Evolutionary conservation across 2,888 invertebrate species (phyloP).

Genomic region (Schrankia costaestrigalis): DNA sequence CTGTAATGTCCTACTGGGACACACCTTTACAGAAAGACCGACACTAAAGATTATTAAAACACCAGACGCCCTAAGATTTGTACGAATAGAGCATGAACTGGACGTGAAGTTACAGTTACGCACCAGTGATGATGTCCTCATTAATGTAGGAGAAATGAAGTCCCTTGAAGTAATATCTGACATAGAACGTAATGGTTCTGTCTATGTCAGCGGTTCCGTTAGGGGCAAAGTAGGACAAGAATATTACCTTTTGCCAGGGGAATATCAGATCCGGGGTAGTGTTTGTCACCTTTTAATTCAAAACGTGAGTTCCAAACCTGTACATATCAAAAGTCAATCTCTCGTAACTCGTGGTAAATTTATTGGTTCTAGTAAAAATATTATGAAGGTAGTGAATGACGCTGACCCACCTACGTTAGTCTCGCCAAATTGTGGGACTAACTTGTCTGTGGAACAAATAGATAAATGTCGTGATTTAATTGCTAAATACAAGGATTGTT

Average conservation of each 20-base stretch:
- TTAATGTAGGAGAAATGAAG: background rate
- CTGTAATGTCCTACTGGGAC: constrained; percentile 10
- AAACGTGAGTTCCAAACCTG: no score
- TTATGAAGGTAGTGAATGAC: background rate
- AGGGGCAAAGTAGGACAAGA: no score
- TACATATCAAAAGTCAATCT: no score
- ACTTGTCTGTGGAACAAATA: no score
- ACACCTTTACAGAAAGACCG: constrained; percentile 16
- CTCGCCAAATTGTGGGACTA: background rate
- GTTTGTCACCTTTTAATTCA: no score
- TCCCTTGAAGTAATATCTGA: background rate
- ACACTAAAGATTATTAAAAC: constrained; percentile 14
- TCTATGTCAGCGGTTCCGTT: background rate
- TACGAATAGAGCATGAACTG: background rate
- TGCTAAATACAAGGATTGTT: constrained; percentile 6
- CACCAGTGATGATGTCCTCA: background rate
- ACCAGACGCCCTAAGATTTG: constrained; percentile 6
- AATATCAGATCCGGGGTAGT: no score
- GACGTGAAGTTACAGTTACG: background rate
- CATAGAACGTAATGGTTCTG: background rate
- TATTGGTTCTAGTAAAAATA: constrained; percentile 11
- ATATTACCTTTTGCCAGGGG: no score
- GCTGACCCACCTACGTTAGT: background rate
- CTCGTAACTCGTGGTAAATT: background rate
- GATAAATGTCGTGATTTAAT: no score